Evolutionary conservation across 2,888 invertebrate genomes (phyloP).

Genomic region (Digitonthophagus gazella): DNA sequence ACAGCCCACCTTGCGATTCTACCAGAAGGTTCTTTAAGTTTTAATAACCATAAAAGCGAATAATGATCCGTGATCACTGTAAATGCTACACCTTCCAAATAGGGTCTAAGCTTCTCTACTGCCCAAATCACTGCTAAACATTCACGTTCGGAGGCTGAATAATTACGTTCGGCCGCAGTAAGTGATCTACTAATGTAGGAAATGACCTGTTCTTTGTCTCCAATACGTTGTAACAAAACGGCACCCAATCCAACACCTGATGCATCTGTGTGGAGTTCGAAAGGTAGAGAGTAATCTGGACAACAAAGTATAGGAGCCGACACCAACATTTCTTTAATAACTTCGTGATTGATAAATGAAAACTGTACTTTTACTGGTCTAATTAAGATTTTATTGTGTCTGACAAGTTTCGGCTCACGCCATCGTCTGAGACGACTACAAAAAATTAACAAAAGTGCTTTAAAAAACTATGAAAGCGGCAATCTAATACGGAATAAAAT

Average conservation of each 20-base stretch:
- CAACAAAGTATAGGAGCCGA: slow-evolving; percentile 22
- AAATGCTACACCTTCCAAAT: slow-evolving; percentile 23
- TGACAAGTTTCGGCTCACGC: too few relatives aligned
- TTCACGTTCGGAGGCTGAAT: slow-evolving; percentile 29
- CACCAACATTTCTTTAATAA: slow-evolving; percentile 20
- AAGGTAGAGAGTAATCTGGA: slow-evolving; percentile 23
- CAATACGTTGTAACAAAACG: slow-evolving; percentile 17
- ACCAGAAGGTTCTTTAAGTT: slow-evolving; percentile 30
- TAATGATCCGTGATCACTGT: slow-evolving; percentile 18
- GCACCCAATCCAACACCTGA: too few relatives aligned
- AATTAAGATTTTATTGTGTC: too few relatives aligned
- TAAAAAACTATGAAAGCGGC: too few relatives aligned
- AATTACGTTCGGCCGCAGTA: slow-evolving; percentile 24
- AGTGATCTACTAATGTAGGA: slow-evolving; percentile 22
- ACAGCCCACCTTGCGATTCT: slow-evolving; percentile 33
- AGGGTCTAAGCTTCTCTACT: slow-evolving; percentile 28
- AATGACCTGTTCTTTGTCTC: slow-evolving; percentile 17
- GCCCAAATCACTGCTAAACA: slow-evolving; percentile 26
- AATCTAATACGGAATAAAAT: too few relatives aligned
- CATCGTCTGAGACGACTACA: too few relatives aligned
- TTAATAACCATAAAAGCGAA: slow-evolving; percentile 19
- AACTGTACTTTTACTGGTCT: too few relatives aligned
- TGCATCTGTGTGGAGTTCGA: slow-evolving; percentile 23
- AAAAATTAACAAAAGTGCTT: too few relatives aligned
- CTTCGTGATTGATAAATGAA: too few relatives aligned